These are phyloP conservation scores for Moxostoma hubbsi DNA, from an alignment of 2,797 vertebrate species.

Conservation along the genomic window DNA sequence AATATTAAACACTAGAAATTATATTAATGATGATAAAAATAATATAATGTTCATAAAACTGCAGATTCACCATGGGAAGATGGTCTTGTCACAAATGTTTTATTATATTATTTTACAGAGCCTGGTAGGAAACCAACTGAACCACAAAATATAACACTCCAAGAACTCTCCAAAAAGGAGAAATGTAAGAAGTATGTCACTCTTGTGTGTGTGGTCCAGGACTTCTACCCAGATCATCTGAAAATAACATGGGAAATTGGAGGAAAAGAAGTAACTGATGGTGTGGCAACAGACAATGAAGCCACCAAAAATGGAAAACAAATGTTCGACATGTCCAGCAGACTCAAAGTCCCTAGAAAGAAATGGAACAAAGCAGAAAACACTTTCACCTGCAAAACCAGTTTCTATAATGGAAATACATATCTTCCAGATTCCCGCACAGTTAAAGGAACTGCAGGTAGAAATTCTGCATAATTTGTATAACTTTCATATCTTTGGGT, in stretches of 20 bases:
- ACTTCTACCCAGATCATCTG: conserved; percentile 77
- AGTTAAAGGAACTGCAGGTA: conserved; percentile 18
- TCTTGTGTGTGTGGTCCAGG: conserved; percentile 66
- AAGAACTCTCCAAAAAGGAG: conserved; percentile 35
- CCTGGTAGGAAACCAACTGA: rapidly evolving
- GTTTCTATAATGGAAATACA: rapidly evolving
- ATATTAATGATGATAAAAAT: neutral
- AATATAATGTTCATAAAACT: neutral
- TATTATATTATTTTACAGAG: conserved; percentile 55
- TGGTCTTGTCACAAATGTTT: neutral
- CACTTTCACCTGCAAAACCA: conserved; percentile 45
- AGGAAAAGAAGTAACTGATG: rapidly evolving
- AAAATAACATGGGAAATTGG: conserved; percentile 42
- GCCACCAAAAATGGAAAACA: rapidly evolving
- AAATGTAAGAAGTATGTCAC: conserved; percentile 58
- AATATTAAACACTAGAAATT: neutral
- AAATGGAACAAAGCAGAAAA: neutral
- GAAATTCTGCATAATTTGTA: rapidly evolving
- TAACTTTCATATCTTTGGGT: conserved; percentile 45
- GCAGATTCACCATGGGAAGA: neutral
- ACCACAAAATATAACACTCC: conserved; percentile 56
- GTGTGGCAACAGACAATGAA: conserved; percentile 63
- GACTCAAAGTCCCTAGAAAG: conserved; percentile 56
- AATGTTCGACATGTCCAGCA: conserved; percentile 68
- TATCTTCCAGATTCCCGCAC: rapidly evolving